phyloP scores from a whole-genome alignment of 1,140 invertebrate genomes.

The Riptortus pedestris region DNA sequence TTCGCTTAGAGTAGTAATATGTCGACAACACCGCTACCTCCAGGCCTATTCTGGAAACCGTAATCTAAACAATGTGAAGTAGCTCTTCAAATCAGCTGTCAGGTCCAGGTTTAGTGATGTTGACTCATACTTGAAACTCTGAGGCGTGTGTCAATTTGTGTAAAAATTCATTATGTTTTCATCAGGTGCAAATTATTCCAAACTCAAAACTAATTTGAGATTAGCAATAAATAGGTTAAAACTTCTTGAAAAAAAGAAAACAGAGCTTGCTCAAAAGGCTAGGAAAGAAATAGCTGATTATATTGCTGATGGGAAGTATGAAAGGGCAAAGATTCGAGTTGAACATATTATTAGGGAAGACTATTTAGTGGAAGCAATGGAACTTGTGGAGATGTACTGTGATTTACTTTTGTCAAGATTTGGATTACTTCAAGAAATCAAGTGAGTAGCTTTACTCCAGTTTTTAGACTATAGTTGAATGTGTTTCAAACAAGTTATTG shows the following conservation, averaged over 20 bases:
- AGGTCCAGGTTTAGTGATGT: too few relatives aligned
- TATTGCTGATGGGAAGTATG: conserved; percentile 76
- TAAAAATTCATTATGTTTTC: conserved; percentile 72
- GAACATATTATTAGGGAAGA: conserved; percentile 98
- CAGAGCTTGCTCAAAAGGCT: conserved; percentile 89
- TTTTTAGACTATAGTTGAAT: too few relatives aligned
- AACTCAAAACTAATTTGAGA: conserved; percentile 92
- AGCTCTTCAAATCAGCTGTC: too few relatives aligned
- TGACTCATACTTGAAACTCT: too few relatives aligned
- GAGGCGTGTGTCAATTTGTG: too few relatives aligned
- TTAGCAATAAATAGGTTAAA: conserved; percentile 88
- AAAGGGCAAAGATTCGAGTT: conserved; percentile 90
- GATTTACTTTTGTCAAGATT: conserved; percentile 94
- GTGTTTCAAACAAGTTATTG: too few relatives aligned
- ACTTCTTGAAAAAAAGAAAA: conserved; percentile 95
- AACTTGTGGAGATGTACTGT: conserved; percentile 98
- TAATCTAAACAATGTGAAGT: too few relatives aligned
- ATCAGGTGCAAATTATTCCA: conserved; percentile 78
- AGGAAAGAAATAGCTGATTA: conserved; percentile 97
- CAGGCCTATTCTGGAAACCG: too few relatives aligned
- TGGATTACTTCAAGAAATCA: conserved; percentile 94
- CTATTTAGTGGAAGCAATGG: conserved; percentile 98
- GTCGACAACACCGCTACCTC: too few relatives aligned
- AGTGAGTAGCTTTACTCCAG: conserved; percentile 45
- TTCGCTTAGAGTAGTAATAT: too few relatives aligned